Evolutionary conservation across 2,113 vertebrate species (phyloP), one percentile per base, ranked within the genome.

Genomic region (Gallinago jamesoni): DNA sequence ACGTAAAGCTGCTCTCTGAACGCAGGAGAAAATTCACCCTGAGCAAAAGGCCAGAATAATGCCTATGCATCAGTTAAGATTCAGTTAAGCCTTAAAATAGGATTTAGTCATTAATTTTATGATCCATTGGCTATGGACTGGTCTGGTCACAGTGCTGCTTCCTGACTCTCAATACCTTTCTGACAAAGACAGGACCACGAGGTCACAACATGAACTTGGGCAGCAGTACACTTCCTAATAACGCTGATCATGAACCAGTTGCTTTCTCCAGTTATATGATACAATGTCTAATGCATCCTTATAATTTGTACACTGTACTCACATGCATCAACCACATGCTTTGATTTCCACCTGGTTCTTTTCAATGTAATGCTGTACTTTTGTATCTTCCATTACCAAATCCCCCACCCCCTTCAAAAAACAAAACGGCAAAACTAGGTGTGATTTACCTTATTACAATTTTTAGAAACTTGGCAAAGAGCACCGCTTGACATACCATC

Each of bases 401-500:
- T 57, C 3, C 6, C 13, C 24, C 13, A 8, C 10, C 28, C 9
- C 16, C 59, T 39, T 15, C 41, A 48, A 76, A 78, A 57, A 45
- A 18, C 9, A 78, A 75, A 78, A 75, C 12, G 20, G 23, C 17
- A 92, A 68, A 86, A 93, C 6, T 14, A 41, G 27, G 27, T 59
- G 50, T 28, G 47, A 81, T 96, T 98, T 98, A 99, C 99, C 99
- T 99, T 99, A 93, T 93, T 98, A 97, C 97, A 98, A 66, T 98
- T 98, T 97, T 98, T 99, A 96, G 98, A 98, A 96, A 98, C 88
- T 67, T 99, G 98, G 74, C 98, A 99, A 96, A 98, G 96, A 31
- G 98, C 97, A 93, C 94, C 98, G 96, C 97, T 98, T 97, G 98
- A 99, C 96, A 99, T 98, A 91, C 98, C 98, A 67, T 99, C 99